Evolutionary conservation across 2,113 vertebrate species (phyloP), one percentile per base, ranked within the genome.

Genomic region (Callocephalon fimbriatum): DNA sequence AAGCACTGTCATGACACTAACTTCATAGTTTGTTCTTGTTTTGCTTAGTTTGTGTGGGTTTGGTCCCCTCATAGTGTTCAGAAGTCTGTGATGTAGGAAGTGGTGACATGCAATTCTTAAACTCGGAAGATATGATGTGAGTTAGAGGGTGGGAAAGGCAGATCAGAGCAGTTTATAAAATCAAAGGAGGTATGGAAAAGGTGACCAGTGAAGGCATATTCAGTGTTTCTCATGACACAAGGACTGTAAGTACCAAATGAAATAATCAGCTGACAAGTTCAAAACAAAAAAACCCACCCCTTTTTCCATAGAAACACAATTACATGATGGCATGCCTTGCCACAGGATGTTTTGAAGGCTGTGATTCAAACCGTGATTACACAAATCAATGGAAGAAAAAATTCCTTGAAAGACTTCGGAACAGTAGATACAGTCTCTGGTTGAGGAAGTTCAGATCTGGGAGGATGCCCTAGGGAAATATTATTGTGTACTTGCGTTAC

Each of bases 401-500:
- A 73, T 5, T 31, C 59, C 51, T 6, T 5, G 3, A 14, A 68
- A 74, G 66, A 15, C 29, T 97, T 75, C 82, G 88, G 67, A 88
- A 8, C 8, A 77, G 45, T 29, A 86, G 94, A 94, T 94, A 92
- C 6, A 66, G 91, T 74, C 79, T 84, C 45, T 86, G 67, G 11
- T 1, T 71, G 82, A 96, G 95, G 94, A 97, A 96, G 93, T 94
- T 91, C 35, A 59, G 88, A 59, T 42, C 83, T 70, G 91, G 95
- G 96, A 97, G 95, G 96, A 91, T 95, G 96, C 95, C 59, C 96
- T 47, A 26, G 94, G 95, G 95, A 95, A 86, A 88, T 67, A 47
- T 40, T 32, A 37, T 13, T 45, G 26, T 94, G 10, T 44, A 15
- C 25, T 88, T 94, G 26, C 3, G 2, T 54, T 93, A 1, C 79